Evolutionary conservation across 2,888 invertebrate genomes (phyloP).

Genomic region (Dryomyza anilis): DNA sequence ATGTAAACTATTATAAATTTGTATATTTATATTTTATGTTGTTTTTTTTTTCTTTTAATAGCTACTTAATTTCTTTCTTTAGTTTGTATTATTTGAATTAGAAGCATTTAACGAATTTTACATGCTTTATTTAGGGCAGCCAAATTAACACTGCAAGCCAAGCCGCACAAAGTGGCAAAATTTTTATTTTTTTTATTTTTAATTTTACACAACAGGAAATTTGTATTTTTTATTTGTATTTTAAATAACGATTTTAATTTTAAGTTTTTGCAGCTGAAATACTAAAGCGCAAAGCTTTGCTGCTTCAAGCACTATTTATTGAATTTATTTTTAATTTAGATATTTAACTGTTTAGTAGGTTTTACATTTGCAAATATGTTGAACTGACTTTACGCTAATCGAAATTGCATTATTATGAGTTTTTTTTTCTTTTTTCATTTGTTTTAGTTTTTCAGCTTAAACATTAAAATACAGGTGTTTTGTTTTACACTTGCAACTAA

Average conservation of each 20-base stretch:
- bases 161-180: not conserved
- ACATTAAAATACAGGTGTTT: not conserved
- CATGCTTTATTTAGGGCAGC: conserved; percentile 20
- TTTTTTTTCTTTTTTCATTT: not conserved
- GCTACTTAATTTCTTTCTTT: conserved; percentile 1
- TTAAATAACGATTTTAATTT: not conserved
- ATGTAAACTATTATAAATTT: not conserved
- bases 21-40: no score
- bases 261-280: not conserved
- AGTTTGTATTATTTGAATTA: not conserved
- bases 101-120: not conserved
- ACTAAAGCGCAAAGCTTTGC: not conserved
- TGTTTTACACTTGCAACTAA: not conserved
- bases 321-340: not conserved
- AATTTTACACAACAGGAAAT: conserved; percentile 5
- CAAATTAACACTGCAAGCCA: conserved; percentile 11
- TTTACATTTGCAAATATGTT: not conserved
- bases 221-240: not conserved
- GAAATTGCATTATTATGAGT: not conserved
- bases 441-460: not conserved
- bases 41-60: not conserved
- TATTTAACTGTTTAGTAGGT: not conserved
- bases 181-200: conserved; percentile 3
- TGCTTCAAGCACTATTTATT: not conserved
- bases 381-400: not conserved